These are phyloP conservation scores for Calypte anna DNA, from an alignment of 2,113 vertebrate species.

Conservation along the genomic window DNA sequence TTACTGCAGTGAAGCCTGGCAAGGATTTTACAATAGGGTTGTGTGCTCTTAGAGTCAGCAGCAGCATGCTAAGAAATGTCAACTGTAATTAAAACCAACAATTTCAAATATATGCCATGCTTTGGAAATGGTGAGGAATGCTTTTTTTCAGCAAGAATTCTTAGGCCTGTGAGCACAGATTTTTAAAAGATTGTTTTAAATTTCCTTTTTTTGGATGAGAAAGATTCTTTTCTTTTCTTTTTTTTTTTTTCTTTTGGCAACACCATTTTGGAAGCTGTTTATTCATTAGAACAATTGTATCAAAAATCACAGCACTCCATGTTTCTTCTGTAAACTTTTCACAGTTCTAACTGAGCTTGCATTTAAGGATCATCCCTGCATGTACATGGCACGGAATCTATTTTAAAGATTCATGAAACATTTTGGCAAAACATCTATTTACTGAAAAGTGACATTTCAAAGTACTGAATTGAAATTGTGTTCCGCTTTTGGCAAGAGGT, in stretches of 20 bases:
- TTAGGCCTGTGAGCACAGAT: background rate
- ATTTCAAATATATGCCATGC: background rate
- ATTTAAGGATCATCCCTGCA: background rate
- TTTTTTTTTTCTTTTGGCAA: background rate
- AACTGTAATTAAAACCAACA: conserved; percentile 15
- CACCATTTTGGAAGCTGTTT: background rate
- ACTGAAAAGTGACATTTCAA: conserved; percentile 34
- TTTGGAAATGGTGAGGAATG: background rate
- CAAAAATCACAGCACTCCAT: background rate
- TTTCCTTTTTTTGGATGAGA: background rate
- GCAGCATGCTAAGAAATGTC: conserved; percentile 20
- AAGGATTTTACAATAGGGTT: background rate
- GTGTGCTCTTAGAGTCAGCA: background rate
- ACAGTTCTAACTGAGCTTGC: background rate
- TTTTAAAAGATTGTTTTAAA: too few relatives aligned
- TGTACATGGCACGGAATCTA: background rate
- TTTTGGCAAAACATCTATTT: background rate
- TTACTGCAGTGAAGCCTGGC: conserved; percentile 8
- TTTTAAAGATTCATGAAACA: conserved; percentile 15
- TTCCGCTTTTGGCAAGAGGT: background rate
- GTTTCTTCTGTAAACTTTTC: background rate
- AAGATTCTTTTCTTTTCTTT: background rate
- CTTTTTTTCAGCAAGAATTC: background rate
- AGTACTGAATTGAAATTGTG: background rate
- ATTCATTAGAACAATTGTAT: conserved; percentile 11